Conservation (phyloP, 2,888 invertebrate genomes). For the Acrobasis repandana region DNA sequence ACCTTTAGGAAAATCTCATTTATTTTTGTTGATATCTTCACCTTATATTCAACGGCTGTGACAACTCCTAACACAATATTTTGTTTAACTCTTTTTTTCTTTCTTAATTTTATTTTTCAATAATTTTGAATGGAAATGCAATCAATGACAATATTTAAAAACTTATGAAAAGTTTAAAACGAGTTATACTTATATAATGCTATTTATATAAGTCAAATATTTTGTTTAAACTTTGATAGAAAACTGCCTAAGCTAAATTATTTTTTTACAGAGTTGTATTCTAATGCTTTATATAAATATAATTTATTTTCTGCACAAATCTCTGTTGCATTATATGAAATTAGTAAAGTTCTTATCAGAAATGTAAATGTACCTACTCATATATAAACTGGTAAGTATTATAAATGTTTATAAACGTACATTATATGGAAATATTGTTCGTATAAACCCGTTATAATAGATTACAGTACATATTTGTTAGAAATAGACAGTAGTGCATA, state of each 20-base stretch:
- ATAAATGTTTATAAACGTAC: constrained; percentile 15
- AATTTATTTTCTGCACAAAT: neutral
- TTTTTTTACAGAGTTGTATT: neutral
- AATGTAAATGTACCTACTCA: neutral
- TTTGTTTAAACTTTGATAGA: neutral
- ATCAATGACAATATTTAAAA: constrained; percentile 60
- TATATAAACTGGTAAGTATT: neutral
- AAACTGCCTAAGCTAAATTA: neutral
- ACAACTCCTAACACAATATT: neutral
- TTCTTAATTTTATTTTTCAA: constrained; percentile 17
- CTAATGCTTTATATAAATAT: neutral
- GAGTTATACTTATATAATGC: neutral
- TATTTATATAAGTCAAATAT: neutral
- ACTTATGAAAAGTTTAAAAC: constrained; percentile 44
- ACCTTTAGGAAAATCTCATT: neutral
- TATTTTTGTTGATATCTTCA: neutral
- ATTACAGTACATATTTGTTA: constrained; percentile 32
- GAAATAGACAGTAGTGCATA: constrained; percentile 47
- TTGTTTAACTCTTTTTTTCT: neutral
- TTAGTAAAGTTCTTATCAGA: neutral
- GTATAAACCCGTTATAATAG: neutral
- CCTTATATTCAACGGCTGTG: constrained; percentile 14
- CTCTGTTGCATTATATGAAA: neutral
- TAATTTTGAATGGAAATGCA: constrained; percentile 42
- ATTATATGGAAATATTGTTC: constrained; percentile 11